A percentile compares a stretch with the other conserved stretches of the same genome.
These are phyloP conservation scores for Hypotaenidia philippensis DNA, from an alignment of 2,797 vertebrate genomes.

Conservation along the genomic window DNA sequence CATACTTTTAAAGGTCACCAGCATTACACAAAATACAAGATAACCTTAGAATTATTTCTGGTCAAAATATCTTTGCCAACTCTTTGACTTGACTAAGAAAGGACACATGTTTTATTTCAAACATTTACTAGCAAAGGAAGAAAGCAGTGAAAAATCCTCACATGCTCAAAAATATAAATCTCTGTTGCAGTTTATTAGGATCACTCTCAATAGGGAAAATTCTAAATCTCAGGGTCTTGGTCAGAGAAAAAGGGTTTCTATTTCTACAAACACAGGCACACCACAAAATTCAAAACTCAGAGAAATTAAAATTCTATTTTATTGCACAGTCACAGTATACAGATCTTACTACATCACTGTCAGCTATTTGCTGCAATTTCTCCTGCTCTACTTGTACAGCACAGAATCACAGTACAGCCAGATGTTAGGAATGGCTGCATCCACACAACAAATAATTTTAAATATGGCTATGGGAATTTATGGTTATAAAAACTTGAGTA, in stretches of 20 bases:
- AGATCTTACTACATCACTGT: background rate
- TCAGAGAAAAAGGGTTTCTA: background rate
- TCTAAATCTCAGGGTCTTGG: background rate
- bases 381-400: background rate
- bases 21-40: background rate
- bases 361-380: background rate
- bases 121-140: background rate
- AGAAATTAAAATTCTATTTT: background rate
- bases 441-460: slow-evolving; percentile 23
- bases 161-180: background rate
- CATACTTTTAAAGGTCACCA: background rate
- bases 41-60: background rate
- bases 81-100: background rate
- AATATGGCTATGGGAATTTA: background rate
- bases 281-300: background rate
- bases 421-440: background rate
- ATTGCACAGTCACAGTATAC: background rate
- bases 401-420: background rate
- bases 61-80: background rate
- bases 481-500: background rate
- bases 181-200: background rate
- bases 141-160: background rate
- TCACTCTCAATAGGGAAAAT: background rate
- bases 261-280: background rate
- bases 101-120: slow-evolving; percentile 14